Evolutionary conservation across 2,797 vertebrate species (phyloP), one percentile per base, ranked within the genome.

Genomic region (Parotocinclus haroldoi): DNA sequence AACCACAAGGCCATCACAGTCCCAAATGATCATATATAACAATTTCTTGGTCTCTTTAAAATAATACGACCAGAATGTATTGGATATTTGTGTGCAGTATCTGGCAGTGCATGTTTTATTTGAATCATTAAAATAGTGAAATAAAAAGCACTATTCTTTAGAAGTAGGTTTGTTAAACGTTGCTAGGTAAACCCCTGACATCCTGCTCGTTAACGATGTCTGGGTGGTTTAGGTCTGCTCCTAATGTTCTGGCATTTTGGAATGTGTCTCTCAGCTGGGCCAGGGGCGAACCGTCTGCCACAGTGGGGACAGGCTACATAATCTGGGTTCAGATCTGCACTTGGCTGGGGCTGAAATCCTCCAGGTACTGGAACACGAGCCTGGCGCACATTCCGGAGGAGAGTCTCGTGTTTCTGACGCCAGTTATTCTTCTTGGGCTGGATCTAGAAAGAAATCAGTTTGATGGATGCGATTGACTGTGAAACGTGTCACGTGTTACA

Each of bases 261-360:
- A 77, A 93, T 81, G 16, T 93, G 91, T 63, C 84, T 80, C 72
- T 93, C 82, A 0, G 89, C 91, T 19, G 78, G 86, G 3, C 67
- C 80, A 13, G 88, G 88, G 17, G 86, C 85, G 81, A 95, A 92
- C 49, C 57, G 77, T 10, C 88, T 81, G 18, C 61, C 75, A 3
- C 91, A 93, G 69, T 92, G 85, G 19, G 90, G 89, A 59, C 91
- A 94, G 63, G 82, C 63, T 40, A 90, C 10, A 0, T 91, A 90
- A 76, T 91, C 89, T 3, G 85, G 73, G 14, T 87, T 87, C 55
- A 88, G 77, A 1, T 83, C 73, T 49, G 0, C 75, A 51, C 4
- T 73, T 45, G 80, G 16, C 0, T 76, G 81, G 9, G 82, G 79
- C 68, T 84, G 51, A 13, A 76, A 72, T 0, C 81, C 81, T 16